Conservation (phyloP, 37 sponge, comb jelly and placozoan genomes). For the Aplysina aerophoba region DNA sequence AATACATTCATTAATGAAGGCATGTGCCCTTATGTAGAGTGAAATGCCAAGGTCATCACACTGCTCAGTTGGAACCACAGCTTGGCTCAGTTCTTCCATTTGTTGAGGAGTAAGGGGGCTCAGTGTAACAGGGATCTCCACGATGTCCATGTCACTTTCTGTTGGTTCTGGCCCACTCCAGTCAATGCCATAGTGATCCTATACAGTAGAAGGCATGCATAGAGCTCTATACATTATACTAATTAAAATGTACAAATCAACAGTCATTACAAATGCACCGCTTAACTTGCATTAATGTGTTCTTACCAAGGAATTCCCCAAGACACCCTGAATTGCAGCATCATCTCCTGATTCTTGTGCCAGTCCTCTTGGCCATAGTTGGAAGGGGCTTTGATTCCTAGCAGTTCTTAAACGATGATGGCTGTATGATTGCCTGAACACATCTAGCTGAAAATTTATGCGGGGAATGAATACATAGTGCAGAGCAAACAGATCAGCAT, state of each 20-base stretch:
- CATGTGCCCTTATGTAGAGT: no score
- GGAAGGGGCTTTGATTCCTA: slow-evolving; percentile 33
- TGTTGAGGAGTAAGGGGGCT: neutral
- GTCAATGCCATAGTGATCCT: slow-evolving; percentile 11
- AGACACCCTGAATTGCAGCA: neutral
- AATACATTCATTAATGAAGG: no score
- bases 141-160: neutral
- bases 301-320: slow-evolving; percentile 2
- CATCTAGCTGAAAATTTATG: slow-evolving; percentile 17
- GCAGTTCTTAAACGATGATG: slow-evolving; percentile 44
- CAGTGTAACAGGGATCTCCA: neutral
- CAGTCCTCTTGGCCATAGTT: slow-evolving; percentile 43
- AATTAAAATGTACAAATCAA: no score
- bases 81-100: no score
- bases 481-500: slow-evolving; percentile 39
- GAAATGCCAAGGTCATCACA: no score
- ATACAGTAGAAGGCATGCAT: no score
- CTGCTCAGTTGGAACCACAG: no score
- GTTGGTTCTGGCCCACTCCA: neutral
- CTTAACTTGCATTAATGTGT: no score
- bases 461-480: slow-evolving; percentile 43
- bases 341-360: neutral
- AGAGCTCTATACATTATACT: no score
- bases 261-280: neutral
- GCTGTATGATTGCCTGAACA: slow-evolving; percentile 24